Evolutionary conservation across 1,140 invertebrate species (phyloP), one percentile per base, ranked within the genome.

Genomic region (Solenopsis invicta): DNA sequence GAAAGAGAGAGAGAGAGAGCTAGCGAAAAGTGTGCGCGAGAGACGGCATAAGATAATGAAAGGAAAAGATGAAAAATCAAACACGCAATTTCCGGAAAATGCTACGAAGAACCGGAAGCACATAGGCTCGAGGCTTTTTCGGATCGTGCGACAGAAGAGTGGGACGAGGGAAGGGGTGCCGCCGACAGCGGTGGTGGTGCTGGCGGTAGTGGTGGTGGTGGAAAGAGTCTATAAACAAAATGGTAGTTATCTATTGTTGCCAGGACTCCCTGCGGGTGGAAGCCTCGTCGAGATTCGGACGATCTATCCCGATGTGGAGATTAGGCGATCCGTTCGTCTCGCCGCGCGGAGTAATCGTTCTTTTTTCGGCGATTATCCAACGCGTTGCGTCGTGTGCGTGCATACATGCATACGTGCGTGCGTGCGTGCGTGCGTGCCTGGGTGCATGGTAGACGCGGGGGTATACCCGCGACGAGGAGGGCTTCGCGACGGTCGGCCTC

Each of bases 181-280:
- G 13, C 9, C 10, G 18, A 0, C 21, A n/a, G n/a, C n/a, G n/a
- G n/a, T n/a, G n/a, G n/a, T n/a, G n/a, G n/a, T n/a, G n/a, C n/a
- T n/a, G n/a, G n/a, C n/a, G n/a, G 18, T n/a, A 18, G 52, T 21
- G 1, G 10, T 48, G n/a, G 16, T 21, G 56, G 16, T 61, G 67
- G 66, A 59, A 76, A 85, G 64, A 72, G 87, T 86, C 87, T 92
- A 89, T 93, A 93, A 93, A 93, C 93, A 93, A 93, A 93, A 93
- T 93, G 93, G 93, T 93, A 93, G 93, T 80, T 91, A 78, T 88
- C 90, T 91, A 92, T 93, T 93, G 92, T 92, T 91, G 91, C 66
- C 87, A 76, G 48, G 74, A 24, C 45, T 34, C 45, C 24, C 61
- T 69, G 41, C 67, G 50, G 66, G 41, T 72, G 69, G 45, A 78